Evolutionary conservation across 2,113 vertebrate genomes (phyloP).

Genomic region (Poecilia latipinna): DNA sequence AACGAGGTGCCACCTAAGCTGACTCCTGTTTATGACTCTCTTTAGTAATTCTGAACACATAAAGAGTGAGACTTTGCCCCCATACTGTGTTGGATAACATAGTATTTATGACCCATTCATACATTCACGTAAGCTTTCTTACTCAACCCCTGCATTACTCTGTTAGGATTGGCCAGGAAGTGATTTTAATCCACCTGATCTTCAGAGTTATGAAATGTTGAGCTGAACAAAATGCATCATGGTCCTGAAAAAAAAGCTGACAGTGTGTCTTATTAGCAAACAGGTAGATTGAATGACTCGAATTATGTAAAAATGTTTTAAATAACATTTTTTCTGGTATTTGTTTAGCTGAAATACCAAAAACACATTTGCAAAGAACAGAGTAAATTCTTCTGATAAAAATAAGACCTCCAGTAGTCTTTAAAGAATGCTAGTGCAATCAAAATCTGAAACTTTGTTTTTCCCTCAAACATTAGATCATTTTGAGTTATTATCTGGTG

Average conservation of each 20-base stretch:
- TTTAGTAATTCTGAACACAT: constrained; percentile 13
- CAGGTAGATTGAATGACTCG: background rate
- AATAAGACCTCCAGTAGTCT: no score
- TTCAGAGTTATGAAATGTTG: constrained; percentile 3
- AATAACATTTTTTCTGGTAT: background rate
- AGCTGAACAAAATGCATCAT: background rate
- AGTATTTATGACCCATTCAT: constrained; percentile 6
- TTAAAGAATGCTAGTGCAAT: no score
- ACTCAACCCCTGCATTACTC: background rate
- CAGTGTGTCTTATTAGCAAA: background rate
- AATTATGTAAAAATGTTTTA: background rate
- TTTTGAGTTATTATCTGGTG: no score
- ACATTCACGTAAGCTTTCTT: background rate
- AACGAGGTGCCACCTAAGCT: background rate
- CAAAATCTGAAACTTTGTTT: no score
- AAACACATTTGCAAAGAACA: no score
- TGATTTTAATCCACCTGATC: background rate
- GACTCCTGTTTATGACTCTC: background rate
- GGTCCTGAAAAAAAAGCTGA: background rate
- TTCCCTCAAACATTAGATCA: no score
- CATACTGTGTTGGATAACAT: constrained; percentile 44
- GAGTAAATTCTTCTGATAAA: no score
- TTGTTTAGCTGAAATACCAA: background rate
- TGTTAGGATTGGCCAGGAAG: background rate
- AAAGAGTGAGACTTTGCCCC: constrained; percentile 45